A percentile compares a stretch with the other conserved stretches of the same genome.
Conservation (phyloP, 1,140 invertebrate species). For the Lepidurus couesii region DNA sequence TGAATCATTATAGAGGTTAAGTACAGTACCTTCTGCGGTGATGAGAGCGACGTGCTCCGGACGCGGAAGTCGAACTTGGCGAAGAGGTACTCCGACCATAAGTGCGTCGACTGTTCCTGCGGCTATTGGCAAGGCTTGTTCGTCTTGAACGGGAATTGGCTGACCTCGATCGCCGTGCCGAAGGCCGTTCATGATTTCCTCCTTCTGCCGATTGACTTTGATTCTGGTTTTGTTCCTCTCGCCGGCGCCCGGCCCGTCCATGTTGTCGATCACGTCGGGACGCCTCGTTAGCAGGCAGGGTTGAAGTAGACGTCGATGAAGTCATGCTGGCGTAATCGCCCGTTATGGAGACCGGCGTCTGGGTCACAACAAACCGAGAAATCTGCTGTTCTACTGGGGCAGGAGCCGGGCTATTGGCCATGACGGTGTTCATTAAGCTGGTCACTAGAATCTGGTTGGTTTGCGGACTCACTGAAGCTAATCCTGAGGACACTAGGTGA, state of each 20-base stretch:
- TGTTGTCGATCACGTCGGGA: neutral
- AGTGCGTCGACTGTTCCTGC: neutral
- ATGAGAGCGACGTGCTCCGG: neutral
- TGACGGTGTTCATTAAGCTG: neutral
- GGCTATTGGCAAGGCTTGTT: neutral
- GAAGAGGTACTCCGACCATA: neutral
- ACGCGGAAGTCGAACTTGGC: neutral
- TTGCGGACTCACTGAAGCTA: constrained; percentile 9
- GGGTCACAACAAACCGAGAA: constrained; percentile 2
- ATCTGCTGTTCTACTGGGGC: neutral
- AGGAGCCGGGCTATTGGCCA: neutral
- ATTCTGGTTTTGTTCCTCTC: neutral
- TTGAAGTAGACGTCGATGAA: neutral
- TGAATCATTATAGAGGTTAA: no score
- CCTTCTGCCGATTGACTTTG: neutral
- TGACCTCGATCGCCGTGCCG: neutral
- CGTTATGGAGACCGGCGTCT: neutral
- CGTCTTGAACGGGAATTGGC: neutral
- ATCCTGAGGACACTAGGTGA: neutral
- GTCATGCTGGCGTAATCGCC: constrained; percentile 6
- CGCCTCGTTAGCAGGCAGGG: neutral
- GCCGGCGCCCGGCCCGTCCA: neutral
- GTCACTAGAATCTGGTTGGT: constrained; percentile 14
- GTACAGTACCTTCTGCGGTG: constrained; percentile 10
- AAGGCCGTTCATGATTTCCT: constrained; percentile 13